phyloP scores from a whole-genome alignment of 64 coral and sea anemone species.

The Trachythela sp. region DNA sequence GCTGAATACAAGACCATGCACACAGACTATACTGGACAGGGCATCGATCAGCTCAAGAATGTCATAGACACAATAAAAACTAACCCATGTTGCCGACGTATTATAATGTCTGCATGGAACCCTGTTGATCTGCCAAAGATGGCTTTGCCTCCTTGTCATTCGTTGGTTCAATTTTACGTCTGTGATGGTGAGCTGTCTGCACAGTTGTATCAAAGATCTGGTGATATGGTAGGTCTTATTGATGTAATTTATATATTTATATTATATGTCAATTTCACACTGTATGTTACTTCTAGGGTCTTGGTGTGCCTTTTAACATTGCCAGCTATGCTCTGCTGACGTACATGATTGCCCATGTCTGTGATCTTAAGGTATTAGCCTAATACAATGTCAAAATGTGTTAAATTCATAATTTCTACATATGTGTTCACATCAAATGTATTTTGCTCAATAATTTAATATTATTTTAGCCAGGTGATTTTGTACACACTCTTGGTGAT shows the following conservation, averaged over 20 bases:
- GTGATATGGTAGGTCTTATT: not conserved
- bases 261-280: no score
- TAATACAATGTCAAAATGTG: no score
- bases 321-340: conserved; percentile 88
- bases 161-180: conserved; percentile 8
- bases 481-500: conserved; percentile 92
- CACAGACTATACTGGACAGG: conserved; percentile 59
- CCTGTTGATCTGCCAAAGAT: conserved; percentile 50
- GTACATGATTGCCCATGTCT: conserved; percentile 92
- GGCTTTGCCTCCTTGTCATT: conserved; percentile 11
- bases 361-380: conserved; percentile 69
- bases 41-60: conserved; percentile 71
- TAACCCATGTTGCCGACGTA: conserved; percentile 77
- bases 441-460: not conserved
- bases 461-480: conserved; percentile 79
- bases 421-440: not conserved
- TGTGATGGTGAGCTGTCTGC: not conserved
- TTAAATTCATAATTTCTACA: no score
- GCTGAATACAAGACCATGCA: conserved; percentile 77
- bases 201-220: conserved; percentile 12
- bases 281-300: conserved; percentile 77
- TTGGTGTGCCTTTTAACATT: conserved; percentile 96
- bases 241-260: not conserved
- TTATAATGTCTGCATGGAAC: conserved; percentile 96
- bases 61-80: conserved; percentile 89